Evolutionary conservation across 2,888 invertebrate genomes (phyloP).

Genomic region (Dasypolia templi): DNA sequence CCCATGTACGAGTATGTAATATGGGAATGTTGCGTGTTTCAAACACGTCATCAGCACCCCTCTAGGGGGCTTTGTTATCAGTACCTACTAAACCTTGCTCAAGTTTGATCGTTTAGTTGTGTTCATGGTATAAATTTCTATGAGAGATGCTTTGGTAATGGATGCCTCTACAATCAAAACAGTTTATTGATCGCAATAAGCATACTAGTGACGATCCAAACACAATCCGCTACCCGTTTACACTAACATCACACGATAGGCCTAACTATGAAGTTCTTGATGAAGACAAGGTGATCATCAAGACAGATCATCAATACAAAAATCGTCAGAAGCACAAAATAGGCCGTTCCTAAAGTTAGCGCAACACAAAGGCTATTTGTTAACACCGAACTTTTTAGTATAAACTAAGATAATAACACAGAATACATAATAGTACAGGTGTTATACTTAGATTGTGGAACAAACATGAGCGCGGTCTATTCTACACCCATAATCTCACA

Average conservation of each 20-base stretch:
- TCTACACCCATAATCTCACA: conserved; percentile 6
- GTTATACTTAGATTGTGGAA: neutral
- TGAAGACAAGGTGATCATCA: neutral
- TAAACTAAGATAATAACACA: neutral
- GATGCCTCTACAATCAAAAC: neutral
- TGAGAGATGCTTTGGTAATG: neutral
- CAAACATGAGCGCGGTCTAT: neutral
- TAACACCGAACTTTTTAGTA: neutral
- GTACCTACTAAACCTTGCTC: neutral
- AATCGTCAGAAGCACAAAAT: neutral
- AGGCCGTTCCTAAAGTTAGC: neutral
- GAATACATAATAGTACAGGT: too few species aligned
- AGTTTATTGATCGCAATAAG: neutral
- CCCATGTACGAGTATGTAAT: conserved; percentile 29
- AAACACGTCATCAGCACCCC: conserved; percentile 34
- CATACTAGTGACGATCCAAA: neutral
- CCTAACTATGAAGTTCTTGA: neutral
- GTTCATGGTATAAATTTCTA: neutral
- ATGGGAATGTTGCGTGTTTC: conserved; percentile 38
- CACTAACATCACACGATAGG: neutral
- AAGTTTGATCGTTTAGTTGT: neutral
- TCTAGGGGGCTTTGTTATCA: conserved; percentile 5
- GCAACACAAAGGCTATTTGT: neutral
- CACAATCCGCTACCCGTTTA: neutral
- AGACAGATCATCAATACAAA: neutral